phyloP scores from a whole-genome alignment of 1,140 invertebrate genomes.

The Proctacanthus coquilletti region DNA sequence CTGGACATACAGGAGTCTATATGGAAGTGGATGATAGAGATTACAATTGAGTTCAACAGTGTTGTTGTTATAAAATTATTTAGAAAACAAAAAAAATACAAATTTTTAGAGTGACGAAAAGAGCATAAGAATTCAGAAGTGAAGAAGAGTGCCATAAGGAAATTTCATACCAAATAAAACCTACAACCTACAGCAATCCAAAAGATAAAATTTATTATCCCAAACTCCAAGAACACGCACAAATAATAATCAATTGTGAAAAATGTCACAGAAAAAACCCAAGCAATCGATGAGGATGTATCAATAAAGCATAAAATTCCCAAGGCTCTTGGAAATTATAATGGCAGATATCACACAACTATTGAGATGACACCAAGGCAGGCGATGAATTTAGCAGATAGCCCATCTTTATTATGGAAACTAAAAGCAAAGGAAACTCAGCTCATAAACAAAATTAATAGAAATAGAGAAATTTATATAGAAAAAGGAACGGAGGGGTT shows the following conservation, averaged over 20 bases:
- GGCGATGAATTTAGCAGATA: background rate
- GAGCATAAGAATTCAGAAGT: constrained; percentile 3
- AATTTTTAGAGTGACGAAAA: no score
- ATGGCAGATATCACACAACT: constrained; percentile 2
- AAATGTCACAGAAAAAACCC: constrained; percentile 1
- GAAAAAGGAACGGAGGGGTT: background rate
- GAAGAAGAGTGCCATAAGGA: constrained; percentile 2
- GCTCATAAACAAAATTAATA: constrained; percentile 2
- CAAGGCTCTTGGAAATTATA: constrained; percentile 1
- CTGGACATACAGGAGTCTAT: no score
- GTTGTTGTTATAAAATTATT: no score
- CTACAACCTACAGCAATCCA: background rate
- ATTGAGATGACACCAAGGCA: constrained; percentile 1
- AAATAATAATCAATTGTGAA: constrained; percentile 3
- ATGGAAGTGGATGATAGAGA: no score
- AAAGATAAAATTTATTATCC: constrained; percentile 4
- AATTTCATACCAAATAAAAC: background rate
- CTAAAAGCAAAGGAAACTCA: no score
- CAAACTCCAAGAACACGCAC: constrained; percentile 3
- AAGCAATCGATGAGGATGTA: background rate
- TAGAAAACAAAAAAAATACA: no score
- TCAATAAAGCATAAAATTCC: background rate
- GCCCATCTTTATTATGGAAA: no score
- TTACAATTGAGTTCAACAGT: no score
- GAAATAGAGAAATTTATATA: constrained; percentile 3